Conservation (phyloP, 2,113 vertebrate genomes). For the Laticauda laticaudata region DNA sequence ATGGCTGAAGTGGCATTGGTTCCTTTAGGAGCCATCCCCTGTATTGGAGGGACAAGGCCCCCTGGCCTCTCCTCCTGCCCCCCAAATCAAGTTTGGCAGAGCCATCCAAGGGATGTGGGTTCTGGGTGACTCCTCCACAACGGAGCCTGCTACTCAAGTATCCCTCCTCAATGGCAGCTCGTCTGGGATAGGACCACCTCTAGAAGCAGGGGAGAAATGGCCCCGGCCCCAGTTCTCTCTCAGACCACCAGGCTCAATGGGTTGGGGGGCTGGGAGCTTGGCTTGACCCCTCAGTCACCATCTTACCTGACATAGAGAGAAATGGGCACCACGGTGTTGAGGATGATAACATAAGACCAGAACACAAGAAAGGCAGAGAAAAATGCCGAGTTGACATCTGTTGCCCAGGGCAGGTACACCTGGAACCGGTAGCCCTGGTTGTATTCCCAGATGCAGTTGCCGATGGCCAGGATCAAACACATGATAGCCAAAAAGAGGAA, state of each 20-base stretch:
- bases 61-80: neutral
- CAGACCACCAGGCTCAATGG: neutral
- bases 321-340: constrained; percentile 97
- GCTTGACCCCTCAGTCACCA: too few species aligned
- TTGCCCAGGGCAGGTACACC: constrained; percentile 79
- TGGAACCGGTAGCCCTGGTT: constrained; percentile 80
- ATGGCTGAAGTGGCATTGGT: neutral
- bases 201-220: too few species aligned
- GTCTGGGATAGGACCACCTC: neutral
- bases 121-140: neutral
- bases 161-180: neutral
- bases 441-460: constrained; percentile 85
- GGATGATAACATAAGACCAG: constrained; percentile 95
- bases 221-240: neutral
- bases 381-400: constrained; percentile 62
- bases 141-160: neutral
- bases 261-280: neutral
- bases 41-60: neutral
- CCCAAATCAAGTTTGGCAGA: neutral
- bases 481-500: constrained; percentile 83
- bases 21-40: neutral
- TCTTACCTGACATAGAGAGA: constrained; percentile 91
- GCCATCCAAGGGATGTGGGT: neutral
- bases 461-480: constrained; percentile 83
- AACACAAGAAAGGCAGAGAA: constrained; percentile 83